Base-by-base conservation (phyloP, 2,888 invertebrate genomes). In the Dicyrtoma fusca region DNA sequence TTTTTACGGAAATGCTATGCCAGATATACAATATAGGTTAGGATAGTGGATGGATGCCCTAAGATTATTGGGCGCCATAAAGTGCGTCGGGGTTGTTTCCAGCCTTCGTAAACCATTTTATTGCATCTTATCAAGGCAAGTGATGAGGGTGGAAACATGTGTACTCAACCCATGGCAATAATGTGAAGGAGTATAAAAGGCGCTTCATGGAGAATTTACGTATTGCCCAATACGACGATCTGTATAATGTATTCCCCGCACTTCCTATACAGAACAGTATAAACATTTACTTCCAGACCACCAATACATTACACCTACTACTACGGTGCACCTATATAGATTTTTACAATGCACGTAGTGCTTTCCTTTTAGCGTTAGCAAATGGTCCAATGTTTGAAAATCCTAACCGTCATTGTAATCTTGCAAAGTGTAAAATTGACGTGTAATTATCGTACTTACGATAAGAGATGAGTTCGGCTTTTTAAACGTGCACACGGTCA, bases 91-190 rank as follows among this genome's bases (percentile, higher is more conserved):
- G 64, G 49, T 45, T 64, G 25, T 45, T 13, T 49, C 64, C 23
- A 45, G 21, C 47, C 64, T 64, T 25, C 64, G 23, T 49, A 55
- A 68, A 55, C 55, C 66, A 68, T 68, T 68, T 68, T 68, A 68
- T 68, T 51, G 66, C 66, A 68, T 68, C 66, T 68, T 68, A 68
- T 68, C 66, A 68, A 68, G 66, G 21, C 66, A 53, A 68, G 66
- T 68, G 66, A 68, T 68, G 66, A 68, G 66, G 66, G 66, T 55
- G 66, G 66, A 68, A 68, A 68, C 66, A 68, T 68, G 66, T 68
- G 66, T 64, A 65, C 65, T 49, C 49, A 21, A 65, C 19, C 42
- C 65, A 53, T 34, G 34, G 26, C 51, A 23, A 65, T 65, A 51
- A 65, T 65, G 53, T 47, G 23, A 63, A 63, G 8, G 34, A 34